Evolutionary conservation across 2,113 vertebrate genomes (phyloP), one percentile per base, ranked within the genome.

Genomic region (Himantopus leucocephalus): DNA sequence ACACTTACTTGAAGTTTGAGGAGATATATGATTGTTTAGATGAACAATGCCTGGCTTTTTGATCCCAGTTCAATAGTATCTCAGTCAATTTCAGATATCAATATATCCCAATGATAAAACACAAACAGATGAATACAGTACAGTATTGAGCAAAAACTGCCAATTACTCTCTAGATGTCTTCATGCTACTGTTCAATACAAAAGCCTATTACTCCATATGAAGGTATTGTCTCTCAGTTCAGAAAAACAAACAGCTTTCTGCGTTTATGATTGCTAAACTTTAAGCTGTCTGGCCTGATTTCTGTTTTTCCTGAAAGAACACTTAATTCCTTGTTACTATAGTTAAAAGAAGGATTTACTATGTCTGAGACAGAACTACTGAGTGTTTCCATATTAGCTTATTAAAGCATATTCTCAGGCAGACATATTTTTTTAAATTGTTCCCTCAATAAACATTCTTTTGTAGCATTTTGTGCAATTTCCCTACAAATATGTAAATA

Each of bases 341-440:
- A 87, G 59, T 91, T 91, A 75, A 92, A 94, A 82, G 55, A 58
- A 67, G 48, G 64, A 90, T 94, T 88, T 92, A 55, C 41, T 83
- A 10, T 8, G n/a, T n/a, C 76, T 12, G 34, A 91, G 67, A 81
- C 15, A 88, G 56, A 85, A 66, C 58, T 85, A 64, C n/a, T 23
- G 63, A 81, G 20, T 27, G 56, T 58, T 92, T 92, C 73, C 67
- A 93, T 32, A 77, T 45, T 55, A 81, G 56, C 50, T 84, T 77
- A 55, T 64, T 83, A 95, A 92, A 73, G 15, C 43, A 63, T 55
- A 68, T 77, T 95, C 55, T 92, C 76, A 91, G 39, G 48, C 5
- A 85, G 52, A 88, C 21, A 74, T 29, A 43, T 32, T 58, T 88
- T 74, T 50, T 89, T 23, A 92, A 94, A 96, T 35, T 72, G 39